Conservation (phyloP, 2,113 vertebrate species). For the Saimiri boliviensis region DNA sequence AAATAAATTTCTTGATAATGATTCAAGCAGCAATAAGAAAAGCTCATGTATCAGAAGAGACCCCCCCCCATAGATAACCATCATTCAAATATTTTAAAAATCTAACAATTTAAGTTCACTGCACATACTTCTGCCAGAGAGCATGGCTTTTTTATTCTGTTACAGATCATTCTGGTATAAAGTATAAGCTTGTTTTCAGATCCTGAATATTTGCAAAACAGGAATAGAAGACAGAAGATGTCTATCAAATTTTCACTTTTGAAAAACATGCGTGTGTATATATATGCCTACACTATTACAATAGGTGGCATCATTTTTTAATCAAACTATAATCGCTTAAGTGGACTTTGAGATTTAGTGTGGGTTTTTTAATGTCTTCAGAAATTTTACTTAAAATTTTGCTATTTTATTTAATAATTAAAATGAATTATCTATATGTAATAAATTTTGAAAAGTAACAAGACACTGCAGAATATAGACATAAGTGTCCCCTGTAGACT, state of each 20-base stretch:
- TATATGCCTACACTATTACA: not conserved
- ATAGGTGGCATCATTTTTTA: not conserved
- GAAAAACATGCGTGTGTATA: not conserved
- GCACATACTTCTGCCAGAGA: not conserved
- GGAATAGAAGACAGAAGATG: not conserved
- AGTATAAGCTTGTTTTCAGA: not conserved
- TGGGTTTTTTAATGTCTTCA: not conserved
- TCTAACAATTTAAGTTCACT: not conserved
- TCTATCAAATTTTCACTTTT: not conserved
- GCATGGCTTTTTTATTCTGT: not conserved
- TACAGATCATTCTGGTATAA: not conserved
- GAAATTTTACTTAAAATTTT: conserved; percentile 12
- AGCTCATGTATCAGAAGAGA: conserved; percentile 14
- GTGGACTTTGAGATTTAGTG: not conserved
- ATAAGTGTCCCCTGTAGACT: not conserved
- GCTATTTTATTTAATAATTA: not conserved
- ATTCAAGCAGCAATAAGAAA: not conserved
- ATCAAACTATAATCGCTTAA: not conserved
- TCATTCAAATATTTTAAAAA: not conserved
- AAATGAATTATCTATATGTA: not conserved
- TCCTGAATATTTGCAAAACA: not conserved
- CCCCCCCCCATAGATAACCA: not conserved
- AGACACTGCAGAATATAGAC: not conserved
- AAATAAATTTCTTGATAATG: not conserved
- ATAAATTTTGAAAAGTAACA: not conserved